These are phyloP conservation scores for Rosalia funebris DNA, from an alignment of 2,888 invertebrate genomes.

Conservation along the genomic window DNA sequence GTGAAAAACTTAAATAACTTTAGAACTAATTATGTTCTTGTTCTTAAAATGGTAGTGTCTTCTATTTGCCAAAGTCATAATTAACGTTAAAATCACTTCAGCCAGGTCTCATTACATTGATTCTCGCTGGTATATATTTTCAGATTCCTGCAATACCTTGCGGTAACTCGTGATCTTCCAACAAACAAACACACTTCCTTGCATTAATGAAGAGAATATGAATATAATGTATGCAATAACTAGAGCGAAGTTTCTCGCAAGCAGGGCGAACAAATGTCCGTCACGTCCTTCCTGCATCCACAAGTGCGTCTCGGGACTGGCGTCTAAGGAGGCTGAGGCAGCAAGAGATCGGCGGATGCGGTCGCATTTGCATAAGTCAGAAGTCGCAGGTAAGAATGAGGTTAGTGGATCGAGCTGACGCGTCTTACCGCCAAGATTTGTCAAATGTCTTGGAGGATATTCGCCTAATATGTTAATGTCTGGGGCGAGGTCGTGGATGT, in stretches of 20 bases:
- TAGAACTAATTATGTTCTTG: no score
- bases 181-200: no score
- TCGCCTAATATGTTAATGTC: not conserved
- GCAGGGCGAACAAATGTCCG: not conserved
- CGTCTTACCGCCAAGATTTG: conserved; percentile 9
- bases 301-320: not conserved
- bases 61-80: no score
- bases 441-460: conserved; percentile 7
- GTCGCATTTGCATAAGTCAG: conserved; percentile 9
- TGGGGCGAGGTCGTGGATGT: not conserved
- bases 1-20: no score
- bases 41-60: no score
- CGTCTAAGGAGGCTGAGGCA: not conserved
- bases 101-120: no score
- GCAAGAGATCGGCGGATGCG: not conserved
- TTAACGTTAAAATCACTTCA: no score
- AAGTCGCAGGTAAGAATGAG: conserved; percentile 7
- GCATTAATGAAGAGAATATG: no score
- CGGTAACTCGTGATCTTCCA: no score
- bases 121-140: no score
- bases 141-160: no score
- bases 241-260: not conserved
- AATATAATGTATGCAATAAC: no score
- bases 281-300: not conserved
- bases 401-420: conserved; percentile 13